Base-by-base conservation (phyloP, 1,140 invertebrate species). In the Euura lappo region DNA sequence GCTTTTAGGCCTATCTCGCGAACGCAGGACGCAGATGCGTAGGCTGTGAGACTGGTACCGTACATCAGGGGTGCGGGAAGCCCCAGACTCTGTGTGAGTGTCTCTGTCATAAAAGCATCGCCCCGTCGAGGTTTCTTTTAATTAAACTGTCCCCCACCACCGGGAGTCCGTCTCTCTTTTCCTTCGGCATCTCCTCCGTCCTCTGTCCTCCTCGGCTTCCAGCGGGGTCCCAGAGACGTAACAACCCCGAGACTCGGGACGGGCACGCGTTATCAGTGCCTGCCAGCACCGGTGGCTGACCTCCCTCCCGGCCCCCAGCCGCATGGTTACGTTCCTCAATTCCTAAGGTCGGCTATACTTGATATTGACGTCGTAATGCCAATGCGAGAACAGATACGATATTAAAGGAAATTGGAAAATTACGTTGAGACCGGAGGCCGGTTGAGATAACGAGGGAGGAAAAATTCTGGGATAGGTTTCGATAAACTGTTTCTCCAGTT, bases 91-190 rank as follows among this genome's bases (percentile, higher is more conserved):
- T 60, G 51, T 60, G 51, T 60, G 78, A 69, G 74, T 80, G 71
- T 74, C 75, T 68, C 74, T 79, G 81, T 84, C 83, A 83, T 84
- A 83, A 85, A 85, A 79, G 80, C 73, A 70, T 65, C 73, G 77
- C 72, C 78, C 77, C 74, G 83, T 81, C 80, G 83, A 83, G 84
- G 84, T 86, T 87, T 86, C 86, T 85, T 86, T 87, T 86, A 87
- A 87, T 86, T 86, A 86, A 87, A 87, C 85, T 83, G 80, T 83
- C 81, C 77, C 79, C 74, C 74, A 71, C 74, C 72, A 71, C 71
- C 44, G 8, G 8, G 8, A 28, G 28, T 28, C 28, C 28, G 28
- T 28, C 28, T 28, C 28, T 28, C 28, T 28, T 28, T 28, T 28
- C 28, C 28, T 28, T 28, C 28, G 28, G 28, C 28, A 28, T 28